Conservation (phyloP, 2,888 invertebrate species). For the Strigamia maritima region DNA sequence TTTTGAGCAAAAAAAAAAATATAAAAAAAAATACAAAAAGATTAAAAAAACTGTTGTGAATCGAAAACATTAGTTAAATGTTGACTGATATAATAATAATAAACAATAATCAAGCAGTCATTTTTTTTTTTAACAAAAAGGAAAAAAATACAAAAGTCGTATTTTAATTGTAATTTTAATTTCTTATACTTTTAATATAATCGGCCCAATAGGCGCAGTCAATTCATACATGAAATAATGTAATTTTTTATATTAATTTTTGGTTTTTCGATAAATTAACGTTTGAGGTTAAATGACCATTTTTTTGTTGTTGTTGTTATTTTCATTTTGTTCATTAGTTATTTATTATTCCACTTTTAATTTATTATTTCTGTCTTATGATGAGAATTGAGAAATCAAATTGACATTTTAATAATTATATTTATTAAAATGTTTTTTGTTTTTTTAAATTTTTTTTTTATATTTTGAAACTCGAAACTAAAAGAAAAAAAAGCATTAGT, state of each 20-base stretch:
- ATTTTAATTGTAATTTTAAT: not conserved
- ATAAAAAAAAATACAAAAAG: constrained; percentile 3
- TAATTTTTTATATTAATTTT: not conserved
- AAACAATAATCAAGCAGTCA: constrained; percentile 6
- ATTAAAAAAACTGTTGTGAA: constrained; percentile 8
- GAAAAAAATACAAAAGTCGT: not conserved
- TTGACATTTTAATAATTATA: not conserved
- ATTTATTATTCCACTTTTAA: constrained; percentile 19
- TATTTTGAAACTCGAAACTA: constrained; percentile 3
- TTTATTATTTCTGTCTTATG: not conserved
- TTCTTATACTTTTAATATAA: constrained; percentile 8
- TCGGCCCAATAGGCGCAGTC: not conserved
- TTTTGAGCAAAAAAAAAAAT: constrained; percentile 25
- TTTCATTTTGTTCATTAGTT: not conserved
- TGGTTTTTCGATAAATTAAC: not conserved
- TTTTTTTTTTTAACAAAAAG: not conserved
- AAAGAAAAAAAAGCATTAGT: not conserved
- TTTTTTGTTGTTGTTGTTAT: not conserved
- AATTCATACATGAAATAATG: constrained; percentile 1
- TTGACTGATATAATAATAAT: not conserved
- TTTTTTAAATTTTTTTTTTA: not conserved
- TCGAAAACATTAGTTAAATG: constrained; percentile 8
- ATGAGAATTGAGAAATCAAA: not conserved
- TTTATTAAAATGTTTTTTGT: not conserved
- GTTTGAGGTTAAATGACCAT: not conserved